phyloP scores from a whole-genome alignment of 2,888 invertebrate genomes.

The Parnassius smintheus region DNA sequence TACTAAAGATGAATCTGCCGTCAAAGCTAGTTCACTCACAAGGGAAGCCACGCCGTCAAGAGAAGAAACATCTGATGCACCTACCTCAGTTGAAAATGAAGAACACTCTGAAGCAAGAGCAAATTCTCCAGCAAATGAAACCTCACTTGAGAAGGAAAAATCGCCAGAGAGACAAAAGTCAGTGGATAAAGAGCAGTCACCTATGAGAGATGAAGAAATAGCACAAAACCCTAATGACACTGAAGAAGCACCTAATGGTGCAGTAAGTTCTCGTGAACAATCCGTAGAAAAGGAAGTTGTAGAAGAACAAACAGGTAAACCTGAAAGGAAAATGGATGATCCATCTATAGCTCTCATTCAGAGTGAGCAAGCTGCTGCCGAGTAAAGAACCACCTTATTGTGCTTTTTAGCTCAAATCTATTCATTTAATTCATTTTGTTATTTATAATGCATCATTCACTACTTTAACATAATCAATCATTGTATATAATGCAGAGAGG shows the following conservation, averaged over 20 bases:
- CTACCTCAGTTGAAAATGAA: conserved; percentile 16
- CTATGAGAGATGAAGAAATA: conserved; percentile 44
- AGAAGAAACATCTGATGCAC: conserved; percentile 34
- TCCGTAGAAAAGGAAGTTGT: conserved; percentile 61
- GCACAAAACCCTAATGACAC: conserved; percentile 51
- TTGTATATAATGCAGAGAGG: conserved; percentile 71
- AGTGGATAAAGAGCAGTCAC: conserved; percentile 50
- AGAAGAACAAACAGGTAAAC: conserved; percentile 36
- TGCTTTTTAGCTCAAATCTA: conserved; percentile 74
- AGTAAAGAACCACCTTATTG: conserved; percentile 52
- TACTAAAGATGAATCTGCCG: conserved; percentile 38
- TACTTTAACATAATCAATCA: conserved; percentile 70
- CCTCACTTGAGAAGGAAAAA: conserved; percentile 43
- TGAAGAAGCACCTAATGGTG: conserved; percentile 59
- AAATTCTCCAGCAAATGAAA: conserved; percentile 40
- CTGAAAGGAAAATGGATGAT: conserved; percentile 58
- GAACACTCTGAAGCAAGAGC: conserved; percentile 35
- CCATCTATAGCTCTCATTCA: conserved; percentile 68
- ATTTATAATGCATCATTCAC: conserved; percentile 65
- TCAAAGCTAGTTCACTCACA: conserved; percentile 46
- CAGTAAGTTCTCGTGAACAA: conserved; percentile 66
- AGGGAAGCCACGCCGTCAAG: conserved; percentile 42
- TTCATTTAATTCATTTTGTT: conserved; percentile 65
- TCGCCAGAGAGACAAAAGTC: conserved; percentile 52
- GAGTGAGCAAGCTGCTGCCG: conserved; percentile 64